These are phyloP conservation scores for Argynnis bischoffii DNA, from an alignment of 2,888 invertebrate species.

Conservation along the genomic window DNA sequence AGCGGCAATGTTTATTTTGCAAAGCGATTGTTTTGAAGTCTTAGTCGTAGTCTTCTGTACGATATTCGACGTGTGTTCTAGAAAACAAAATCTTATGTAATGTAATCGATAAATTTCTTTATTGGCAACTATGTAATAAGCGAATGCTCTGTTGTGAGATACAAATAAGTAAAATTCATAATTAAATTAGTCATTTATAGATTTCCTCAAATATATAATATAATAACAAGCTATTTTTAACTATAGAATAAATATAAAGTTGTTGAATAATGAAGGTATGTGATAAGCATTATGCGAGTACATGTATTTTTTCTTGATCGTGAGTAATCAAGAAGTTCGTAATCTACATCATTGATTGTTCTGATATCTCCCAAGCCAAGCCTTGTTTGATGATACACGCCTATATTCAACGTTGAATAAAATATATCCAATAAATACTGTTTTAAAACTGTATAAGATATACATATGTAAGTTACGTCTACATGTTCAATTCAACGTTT, in stretches of 20 bases:
- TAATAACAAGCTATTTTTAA: too few species aligned
- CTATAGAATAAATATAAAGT: background rate
- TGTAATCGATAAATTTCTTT: background rate
- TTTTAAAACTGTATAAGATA: too few species aligned
- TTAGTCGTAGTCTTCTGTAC: too few species aligned
- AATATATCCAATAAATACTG: too few species aligned
- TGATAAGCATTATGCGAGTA: conserved; percentile 4
- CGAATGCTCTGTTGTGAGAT: background rate
- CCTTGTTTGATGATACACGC: background rate
- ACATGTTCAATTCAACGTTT: background rate
- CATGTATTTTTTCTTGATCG: conserved; percentile 22
- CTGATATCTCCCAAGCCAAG: conserved; percentile 10
- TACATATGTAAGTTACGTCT: background rate
- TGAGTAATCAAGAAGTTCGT: conserved; percentile 20
- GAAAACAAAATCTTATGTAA: too few species aligned
- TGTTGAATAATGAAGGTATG: background rate
- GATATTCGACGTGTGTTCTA: too few species aligned
- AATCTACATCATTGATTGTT: conserved; percentile 19
- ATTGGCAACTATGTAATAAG: background rate
- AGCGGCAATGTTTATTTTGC: conserved; percentile 3
- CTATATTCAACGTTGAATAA: background rate
- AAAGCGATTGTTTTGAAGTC: background rate
- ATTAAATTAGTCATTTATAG: too few species aligned
- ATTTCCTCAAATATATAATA: too few species aligned
- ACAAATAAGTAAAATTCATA: background rate